These are phyloP conservation scores for Collichthys lucidus DNA, from an alignment of 2,113 vertebrate species.

Conservation along the genomic window DNA sequence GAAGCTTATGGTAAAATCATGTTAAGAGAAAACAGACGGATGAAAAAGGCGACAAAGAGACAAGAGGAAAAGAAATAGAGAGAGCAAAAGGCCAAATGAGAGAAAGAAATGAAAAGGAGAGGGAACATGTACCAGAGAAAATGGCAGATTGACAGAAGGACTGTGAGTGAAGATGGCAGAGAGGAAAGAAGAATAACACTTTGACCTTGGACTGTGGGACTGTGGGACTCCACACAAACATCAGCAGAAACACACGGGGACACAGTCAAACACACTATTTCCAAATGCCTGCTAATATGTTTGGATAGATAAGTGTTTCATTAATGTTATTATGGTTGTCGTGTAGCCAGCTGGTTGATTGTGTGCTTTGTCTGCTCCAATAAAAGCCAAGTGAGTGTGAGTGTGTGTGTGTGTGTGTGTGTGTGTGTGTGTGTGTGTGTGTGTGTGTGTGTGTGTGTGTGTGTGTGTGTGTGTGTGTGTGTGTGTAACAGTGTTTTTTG, in stretches of 20 bases:
- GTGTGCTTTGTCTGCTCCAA: slow-evolving; percentile 65
- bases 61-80: slow-evolving; percentile 11
- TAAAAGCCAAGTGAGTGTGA: slow-evolving; percentile 48
- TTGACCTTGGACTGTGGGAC: slow-evolving; percentile 61
- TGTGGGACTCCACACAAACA: slow-evolving; percentile 3
- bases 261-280: slow-evolving; percentile 32
- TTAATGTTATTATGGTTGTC: slow-evolving; percentile 64
- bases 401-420: neutral
- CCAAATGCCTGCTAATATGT: slow-evolving; percentile 54
- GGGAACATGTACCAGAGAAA: slow-evolving; percentile 26
- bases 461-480: neutral
- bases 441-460: too few species aligned
- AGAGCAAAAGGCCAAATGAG: slow-evolving; percentile 23
- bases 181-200: slow-evolving; percentile 39
- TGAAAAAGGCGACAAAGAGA: slow-evolving; percentile 8
- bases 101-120: slow-evolving; percentile 21
- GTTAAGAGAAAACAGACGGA: neutral
- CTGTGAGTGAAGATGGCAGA: slow-evolving; percentile 9
- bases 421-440: neutral
- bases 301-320: slow-evolving; percentile 67
- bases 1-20: neutral
- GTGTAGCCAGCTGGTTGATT: slow-evolving; percentile 61
- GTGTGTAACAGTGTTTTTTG: slow-evolving; percentile 2
- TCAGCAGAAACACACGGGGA: slow-evolving; percentile 21
- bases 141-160: slow-evolving; percentile 44